phyloP scores from a whole-genome alignment of 1,140 invertebrate genomes.

The Harlomillsia oculata region DNA sequence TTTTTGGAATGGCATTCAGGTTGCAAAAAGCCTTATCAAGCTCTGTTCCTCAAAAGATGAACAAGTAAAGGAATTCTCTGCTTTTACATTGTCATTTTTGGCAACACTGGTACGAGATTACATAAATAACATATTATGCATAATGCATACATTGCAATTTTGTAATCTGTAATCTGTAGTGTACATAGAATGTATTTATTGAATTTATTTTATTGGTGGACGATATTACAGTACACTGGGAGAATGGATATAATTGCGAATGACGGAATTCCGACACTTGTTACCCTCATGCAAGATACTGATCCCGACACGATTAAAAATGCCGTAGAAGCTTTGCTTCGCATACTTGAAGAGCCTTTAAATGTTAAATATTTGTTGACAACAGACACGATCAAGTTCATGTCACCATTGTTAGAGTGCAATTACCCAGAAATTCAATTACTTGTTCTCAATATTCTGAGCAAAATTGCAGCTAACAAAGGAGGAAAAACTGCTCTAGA shows the following conservation, averaged over 20 bases:
- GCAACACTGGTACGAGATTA: slow-evolving; percentile 18
- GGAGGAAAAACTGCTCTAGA: slow-evolving; percentile 17
- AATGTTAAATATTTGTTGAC: slow-evolving; percentile 9
- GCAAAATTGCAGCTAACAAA: not conserved
- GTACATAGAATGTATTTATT: not conserved
- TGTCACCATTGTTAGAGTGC: slow-evolving; percentile 9
- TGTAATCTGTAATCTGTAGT: not conserved
- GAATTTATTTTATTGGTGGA: not conserved
- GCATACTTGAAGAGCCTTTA: slow-evolving; percentile 25
- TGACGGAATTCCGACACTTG: slow-evolving; percentile 2
- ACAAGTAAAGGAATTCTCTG: slow-evolving; percentile 25
- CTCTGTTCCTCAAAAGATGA: slow-evolving; percentile 13
- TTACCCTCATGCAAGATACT: not conserved
- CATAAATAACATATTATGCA: not conserved
- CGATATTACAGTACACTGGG: slow-evolving; percentile 24
- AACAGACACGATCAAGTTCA: not conserved
- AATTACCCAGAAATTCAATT: slow-evolving; percentile 26
- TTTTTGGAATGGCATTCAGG: not conserved
- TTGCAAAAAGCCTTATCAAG: slow-evolving; percentile 9
- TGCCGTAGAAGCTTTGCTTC: slow-evolving; percentile 22
- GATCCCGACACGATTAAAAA: slow-evolving; percentile 30
- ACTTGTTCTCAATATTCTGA: slow-evolving; percentile 12
- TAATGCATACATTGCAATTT: not conserved
- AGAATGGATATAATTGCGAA: slow-evolving; percentile 26
- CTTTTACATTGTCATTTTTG: slow-evolving; percentile 4